Base-by-base conservation (phyloP, 1,140 invertebrate genomes). In the Saccostrea echinata region DNA sequence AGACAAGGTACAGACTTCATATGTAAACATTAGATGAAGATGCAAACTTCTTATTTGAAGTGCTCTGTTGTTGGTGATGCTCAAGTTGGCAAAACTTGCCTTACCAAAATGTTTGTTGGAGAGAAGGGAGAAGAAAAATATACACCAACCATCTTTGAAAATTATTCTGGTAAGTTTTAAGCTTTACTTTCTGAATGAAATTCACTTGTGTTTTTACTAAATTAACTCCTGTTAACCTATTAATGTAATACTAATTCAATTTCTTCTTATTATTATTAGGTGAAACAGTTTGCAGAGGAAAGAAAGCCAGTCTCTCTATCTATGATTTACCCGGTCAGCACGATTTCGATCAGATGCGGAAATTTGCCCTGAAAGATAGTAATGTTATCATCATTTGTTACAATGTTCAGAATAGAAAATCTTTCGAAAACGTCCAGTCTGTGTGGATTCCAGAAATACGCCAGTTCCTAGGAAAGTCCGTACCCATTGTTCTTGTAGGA, bases 381-480 rank as follows among this genome's bases (percentile, higher is more conserved):
- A 30, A 76, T 33, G 24, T 76, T 11, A 30, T 76, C 30, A 13
- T 76, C 68, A 76, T 76, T 13, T 76, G 68, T 13, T 76, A 76
- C 68, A 27, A 76, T 33, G 68, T 76, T 33, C 68, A 76, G 30
- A 76, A 30, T 16, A 27, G 68, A 27, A 30, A 76, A 33, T 76
- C 68, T 12, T 76, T 76, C 27, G 68, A 76, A 27, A 76, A 76
- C 27, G 68, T 30, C 13, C 68, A 76, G 13, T 76, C 68, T 27
- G 68, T 76, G 12, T 76, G 68, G 68, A 76, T 76, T 76, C 68
- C 68, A 33, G 68, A 76, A 76, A 76, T 76, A 16, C 68, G 68
- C 24, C 68, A 76, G 30, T 76, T 76, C 33, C 68, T 76, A 13
- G 68, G 68, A 76, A 76, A 76, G 68, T 76, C 68, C 27, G 27